Evolutionary conservation across 2,113 vertebrate genomes (phyloP).

Genomic region (Hepsetus odoe): DNA sequence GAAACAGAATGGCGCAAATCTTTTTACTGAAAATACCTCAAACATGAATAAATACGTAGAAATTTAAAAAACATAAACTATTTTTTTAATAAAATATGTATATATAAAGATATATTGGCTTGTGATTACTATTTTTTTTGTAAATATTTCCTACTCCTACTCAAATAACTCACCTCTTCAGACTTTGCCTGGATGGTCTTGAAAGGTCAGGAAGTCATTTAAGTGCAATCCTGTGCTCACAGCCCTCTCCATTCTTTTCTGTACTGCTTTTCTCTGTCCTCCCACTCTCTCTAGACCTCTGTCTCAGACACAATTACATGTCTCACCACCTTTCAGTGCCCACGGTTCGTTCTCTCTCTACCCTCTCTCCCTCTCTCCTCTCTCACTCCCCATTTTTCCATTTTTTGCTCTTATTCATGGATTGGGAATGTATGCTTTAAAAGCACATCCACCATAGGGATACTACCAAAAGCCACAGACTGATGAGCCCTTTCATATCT

Average conservation of each 20-base stretch:
- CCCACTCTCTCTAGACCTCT: background rate
- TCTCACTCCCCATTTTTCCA: background rate
- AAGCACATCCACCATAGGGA: background rate
- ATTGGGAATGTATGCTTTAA: background rate
- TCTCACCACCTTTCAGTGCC: conserved; percentile 1
- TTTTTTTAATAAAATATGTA: background rate
- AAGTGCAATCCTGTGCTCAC: background rate
- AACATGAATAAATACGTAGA: too few relatives aligned
- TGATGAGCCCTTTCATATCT: background rate
- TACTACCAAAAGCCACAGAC: background rate
- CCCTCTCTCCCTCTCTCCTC: background rate
- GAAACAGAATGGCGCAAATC: too few relatives aligned
- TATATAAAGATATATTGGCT: background rate
- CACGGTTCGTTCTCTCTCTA: background rate
- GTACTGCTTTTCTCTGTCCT: background rate
- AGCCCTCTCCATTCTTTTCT: background rate
- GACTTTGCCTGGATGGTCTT: background rate
- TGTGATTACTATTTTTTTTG: background rate
- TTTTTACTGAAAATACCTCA: too few relatives aligned
- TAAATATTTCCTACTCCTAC: too few relatives aligned
- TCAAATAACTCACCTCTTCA: background rate
- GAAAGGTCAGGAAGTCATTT: background rate
- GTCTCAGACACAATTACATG: conserved; percentile 10
- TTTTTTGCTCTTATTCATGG: background rate
- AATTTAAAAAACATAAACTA: too few relatives aligned